These are phyloP conservation scores for Lepidocyrtoides sp. DNA, from an alignment of 2,888 invertebrate genomes.

Conservation along the genomic window DNA sequence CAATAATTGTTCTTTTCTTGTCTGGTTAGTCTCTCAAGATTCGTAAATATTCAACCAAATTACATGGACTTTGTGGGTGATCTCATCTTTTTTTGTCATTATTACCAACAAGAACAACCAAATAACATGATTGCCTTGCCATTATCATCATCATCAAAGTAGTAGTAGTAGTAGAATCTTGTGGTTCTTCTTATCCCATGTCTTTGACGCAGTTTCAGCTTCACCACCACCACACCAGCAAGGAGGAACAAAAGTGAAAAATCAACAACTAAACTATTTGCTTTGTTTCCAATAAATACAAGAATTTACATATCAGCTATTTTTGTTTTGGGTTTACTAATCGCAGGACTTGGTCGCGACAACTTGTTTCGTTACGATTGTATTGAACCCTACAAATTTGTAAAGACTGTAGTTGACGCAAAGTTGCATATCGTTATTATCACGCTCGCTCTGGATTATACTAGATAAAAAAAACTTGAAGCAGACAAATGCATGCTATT, in stretches of 20 bases:
- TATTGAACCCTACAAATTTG: no score
- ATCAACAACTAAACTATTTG: not conserved
- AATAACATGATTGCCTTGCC: constrained; percentile 12
- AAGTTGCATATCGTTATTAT: no score
- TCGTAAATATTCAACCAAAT: not conserved
- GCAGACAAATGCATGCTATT: no score
- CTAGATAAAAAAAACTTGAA: no score
- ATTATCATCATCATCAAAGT: constrained; percentile 2
- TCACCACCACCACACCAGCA: no score
- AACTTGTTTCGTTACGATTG: no score
- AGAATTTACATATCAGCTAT: no score
- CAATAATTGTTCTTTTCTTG: not conserved
- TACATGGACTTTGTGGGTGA: constrained; percentile 7
- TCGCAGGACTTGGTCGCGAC: no score
- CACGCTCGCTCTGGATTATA: no score
- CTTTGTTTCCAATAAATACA: not conserved
- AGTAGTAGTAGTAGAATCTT: not conserved
- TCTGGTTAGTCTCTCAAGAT: not conserved
- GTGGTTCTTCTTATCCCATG: not conserved
- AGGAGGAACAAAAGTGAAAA: not conserved
- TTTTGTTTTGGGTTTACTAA: no score
- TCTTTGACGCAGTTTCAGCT: not conserved
- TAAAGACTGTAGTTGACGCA: no score
- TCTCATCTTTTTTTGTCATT: constrained; percentile 26
- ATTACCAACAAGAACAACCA: not conserved